A percentile compares a stretch with the other conserved stretches of the same genome.
phyloP scores from a whole-genome alignment of 2,888 invertebrate species.

The Ormia ochracea region DNA sequence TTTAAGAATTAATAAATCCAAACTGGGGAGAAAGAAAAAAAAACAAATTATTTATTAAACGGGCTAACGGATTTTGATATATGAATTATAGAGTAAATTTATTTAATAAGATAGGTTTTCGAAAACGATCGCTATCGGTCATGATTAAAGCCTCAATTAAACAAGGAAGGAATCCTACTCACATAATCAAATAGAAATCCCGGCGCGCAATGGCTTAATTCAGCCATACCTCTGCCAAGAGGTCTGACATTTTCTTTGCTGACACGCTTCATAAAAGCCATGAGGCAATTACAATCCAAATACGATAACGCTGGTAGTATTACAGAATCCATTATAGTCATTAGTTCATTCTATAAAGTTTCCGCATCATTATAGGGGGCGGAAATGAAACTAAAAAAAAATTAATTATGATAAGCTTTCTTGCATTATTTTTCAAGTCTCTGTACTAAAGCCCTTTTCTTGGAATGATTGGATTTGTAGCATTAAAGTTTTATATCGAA shows the following conservation, averaged over 20 bases:
- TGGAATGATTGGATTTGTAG: too few species aligned
- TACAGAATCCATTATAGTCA: slow-evolving; percentile 91
- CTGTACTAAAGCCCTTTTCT: too few species aligned
- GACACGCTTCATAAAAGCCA: slow-evolving; percentile 97
- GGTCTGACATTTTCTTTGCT: slow-evolving; percentile 99
- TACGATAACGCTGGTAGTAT: slow-evolving; percentile 93
- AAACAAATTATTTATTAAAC: too few species aligned
- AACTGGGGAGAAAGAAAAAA: slow-evolving; percentile 78
- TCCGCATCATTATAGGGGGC: slow-evolving; percentile 75
- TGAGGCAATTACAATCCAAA: slow-evolving; percentile 95
- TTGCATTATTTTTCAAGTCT: too few species aligned
- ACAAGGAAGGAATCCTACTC: slow-evolving; percentile 81
- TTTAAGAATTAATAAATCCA: slow-evolving; percentile 93
- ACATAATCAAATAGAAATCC: slow-evolving; percentile 97
- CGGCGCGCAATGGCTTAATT: slow-evolving; percentile 96
- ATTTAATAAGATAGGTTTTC: background rate
- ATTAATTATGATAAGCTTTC: too few species aligned
- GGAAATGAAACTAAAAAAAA: too few species aligned
- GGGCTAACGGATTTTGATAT: background rate
- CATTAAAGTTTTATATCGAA: too few species aligned
- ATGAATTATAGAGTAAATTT: background rate
- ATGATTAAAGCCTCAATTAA: slow-evolving; percentile 93
- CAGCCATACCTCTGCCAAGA: slow-evolving; percentile 96
- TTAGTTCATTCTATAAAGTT: slow-evolving; percentile 87
- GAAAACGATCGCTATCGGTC: slow-evolving; percentile 85